A percentile compares a stretch with the other conserved stretches of the same genome.
These are phyloP conservation scores for Marronus borbonicus DNA, from an alignment of 2,888 invertebrate species.

Conservation along the genomic window DNA sequence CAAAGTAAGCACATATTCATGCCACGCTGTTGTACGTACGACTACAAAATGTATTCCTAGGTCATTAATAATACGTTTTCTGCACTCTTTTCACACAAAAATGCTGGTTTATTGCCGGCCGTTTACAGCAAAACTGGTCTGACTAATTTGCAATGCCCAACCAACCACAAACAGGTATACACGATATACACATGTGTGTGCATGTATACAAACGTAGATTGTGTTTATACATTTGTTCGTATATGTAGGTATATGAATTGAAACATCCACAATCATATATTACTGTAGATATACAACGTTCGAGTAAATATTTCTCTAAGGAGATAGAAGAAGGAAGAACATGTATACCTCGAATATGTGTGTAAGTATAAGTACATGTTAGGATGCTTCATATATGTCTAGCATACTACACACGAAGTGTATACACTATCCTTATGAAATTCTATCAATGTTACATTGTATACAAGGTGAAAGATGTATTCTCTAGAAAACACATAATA, in stretches of 20 bases:
- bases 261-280: conserved; percentile 34
- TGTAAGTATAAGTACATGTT: background rate
- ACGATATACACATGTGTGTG: background rate
- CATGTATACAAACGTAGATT: background rate
- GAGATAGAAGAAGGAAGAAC: conserved; percentile 9
- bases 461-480: too few relatives aligned
- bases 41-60: conserved; percentile 21
- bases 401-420: too few relatives aligned
- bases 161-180: conserved; percentile 36
- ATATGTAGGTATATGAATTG: conserved; percentile 21
- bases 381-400: too few relatives aligned
- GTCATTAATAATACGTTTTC: conserved; percentile 48
- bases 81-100: conserved; percentile 42
- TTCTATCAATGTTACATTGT: too few relatives aligned
- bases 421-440: too few relatives aligned
- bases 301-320: conserved; percentile 11
- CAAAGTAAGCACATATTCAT: background rate
- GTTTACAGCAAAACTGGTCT: conserved; percentile 30
- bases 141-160: conserved; percentile 41
- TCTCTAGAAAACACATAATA: too few relatives aligned
- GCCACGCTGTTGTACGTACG: conserved; percentile 6
- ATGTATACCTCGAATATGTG: background rate
- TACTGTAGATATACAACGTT: conserved; percentile 21
- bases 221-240: conserved; percentile 11
- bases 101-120: conserved; percentile 30